Conservation (phyloP, 30 jellyfish, hydroid and myxozoan genomes). For the Phacellophora camtschatica region DNA sequence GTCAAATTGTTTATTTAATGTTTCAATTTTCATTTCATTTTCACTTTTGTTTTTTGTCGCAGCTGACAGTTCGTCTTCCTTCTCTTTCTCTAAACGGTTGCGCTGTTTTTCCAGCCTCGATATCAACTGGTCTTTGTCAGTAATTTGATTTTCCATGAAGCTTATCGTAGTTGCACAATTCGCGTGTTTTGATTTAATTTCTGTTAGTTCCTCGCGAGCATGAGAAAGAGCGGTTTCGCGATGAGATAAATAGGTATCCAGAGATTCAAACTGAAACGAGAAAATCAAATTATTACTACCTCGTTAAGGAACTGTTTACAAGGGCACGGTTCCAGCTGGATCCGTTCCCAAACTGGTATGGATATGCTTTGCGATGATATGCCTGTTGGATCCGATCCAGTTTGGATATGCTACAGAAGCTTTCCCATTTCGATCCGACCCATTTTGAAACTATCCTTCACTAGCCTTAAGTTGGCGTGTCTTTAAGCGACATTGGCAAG, state of each 20-base stretch:
- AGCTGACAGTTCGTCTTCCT: slow-evolving; percentile 42
- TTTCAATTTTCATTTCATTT: slow-evolving; percentile 35
- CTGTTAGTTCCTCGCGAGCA: slow-evolving; percentile 75
- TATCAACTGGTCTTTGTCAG: slow-evolving; percentile 72
- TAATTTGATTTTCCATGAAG: slow-evolving; percentile 63
- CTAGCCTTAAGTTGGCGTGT: no score
- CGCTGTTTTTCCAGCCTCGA: slow-evolving; percentile 81
- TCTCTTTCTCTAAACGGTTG: slow-evolving; percentile 60
- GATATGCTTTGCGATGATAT: no score
- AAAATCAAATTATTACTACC: background rate
- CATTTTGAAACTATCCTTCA: no score
- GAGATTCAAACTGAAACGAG: slow-evolving; percentile 65
- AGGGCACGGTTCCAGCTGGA: no score
- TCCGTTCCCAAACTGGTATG: no score
- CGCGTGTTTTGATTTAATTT: slow-evolving; percentile 44
- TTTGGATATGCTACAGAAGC: no score
- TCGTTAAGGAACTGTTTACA: no score
- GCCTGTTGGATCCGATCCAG: no score
- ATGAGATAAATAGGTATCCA: slow-evolving; percentile 65
- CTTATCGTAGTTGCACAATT: slow-evolving; percentile 42
- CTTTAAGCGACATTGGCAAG: no score
- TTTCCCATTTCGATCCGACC: no score
- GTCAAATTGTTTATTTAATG: slow-evolving; percentile 10
- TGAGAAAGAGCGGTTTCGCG: slow-evolving; percentile 75
- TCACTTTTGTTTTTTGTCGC: slow-evolving; percentile 7